A percentile compares a stretch with the other conserved stretches of the same genome.
These are phyloP conservation scores for Spinus pinus DNA, from an alignment of 2,797 vertebrate species.

Conservation along the genomic window DNA sequence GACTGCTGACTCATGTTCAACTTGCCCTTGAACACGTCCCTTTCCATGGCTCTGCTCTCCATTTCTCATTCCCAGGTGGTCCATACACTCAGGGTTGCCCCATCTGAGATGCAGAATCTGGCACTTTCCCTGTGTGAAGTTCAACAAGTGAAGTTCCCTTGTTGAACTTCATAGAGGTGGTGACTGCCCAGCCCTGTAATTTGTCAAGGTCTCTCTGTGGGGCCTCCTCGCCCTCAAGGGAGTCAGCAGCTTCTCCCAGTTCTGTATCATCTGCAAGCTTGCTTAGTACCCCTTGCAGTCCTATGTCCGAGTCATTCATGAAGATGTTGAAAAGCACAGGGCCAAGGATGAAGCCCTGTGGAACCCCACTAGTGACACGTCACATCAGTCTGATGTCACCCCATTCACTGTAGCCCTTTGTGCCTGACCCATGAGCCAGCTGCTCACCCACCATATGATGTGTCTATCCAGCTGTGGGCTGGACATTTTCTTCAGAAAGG, in stretches of 20 bases:
- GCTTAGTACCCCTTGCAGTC: background rate
- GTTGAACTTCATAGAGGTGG: background rate
- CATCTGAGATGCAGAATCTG: background rate
- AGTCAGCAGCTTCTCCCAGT: background rate
- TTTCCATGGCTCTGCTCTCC: background rate
- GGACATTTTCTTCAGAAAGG: background rate
- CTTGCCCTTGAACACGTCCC: background rate
- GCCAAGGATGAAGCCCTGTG: rapidly evolving
- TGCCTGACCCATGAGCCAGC: rapidly evolving
- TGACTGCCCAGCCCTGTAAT: background rate
- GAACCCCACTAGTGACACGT: rapidly evolving
- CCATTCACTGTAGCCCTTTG: background rate
- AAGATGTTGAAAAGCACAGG: background rate
- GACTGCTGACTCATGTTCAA: rapidly evolving
- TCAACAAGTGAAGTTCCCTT: background rate
- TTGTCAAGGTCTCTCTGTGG: background rate
- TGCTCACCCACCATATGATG: background rate
- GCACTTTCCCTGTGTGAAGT: too few relatives aligned
- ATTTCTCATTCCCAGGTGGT: background rate
- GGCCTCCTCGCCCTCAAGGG: background rate
- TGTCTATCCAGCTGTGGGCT: background rate
- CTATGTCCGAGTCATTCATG: background rate
- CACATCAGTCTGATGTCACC: background rate
- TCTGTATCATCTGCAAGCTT: background rate
- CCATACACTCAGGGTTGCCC: background rate